Conservation (phyloP, 2,113 vertebrate species). For the Stegastes partitus region DNA sequence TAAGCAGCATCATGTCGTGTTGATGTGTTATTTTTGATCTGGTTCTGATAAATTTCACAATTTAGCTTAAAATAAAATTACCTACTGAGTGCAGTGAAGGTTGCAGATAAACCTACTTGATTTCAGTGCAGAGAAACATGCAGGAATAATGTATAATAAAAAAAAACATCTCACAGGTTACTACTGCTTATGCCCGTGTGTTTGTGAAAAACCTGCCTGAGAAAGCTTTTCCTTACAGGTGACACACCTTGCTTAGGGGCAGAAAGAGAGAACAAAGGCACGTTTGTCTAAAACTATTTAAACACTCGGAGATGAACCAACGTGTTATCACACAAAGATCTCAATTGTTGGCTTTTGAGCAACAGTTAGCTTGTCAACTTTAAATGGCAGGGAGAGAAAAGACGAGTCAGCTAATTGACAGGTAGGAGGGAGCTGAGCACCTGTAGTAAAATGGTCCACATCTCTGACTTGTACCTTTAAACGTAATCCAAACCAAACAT, state of each 20-base stretch:
- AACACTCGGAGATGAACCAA: slow-evolving; percentile 28
- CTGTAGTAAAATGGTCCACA: slow-evolving; percentile 15
- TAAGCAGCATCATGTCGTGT: too few relatives aligned
- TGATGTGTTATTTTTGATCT: too few relatives aligned
- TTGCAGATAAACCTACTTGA: background rate
- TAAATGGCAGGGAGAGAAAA: slow-evolving; percentile 44
- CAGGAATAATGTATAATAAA: too few relatives aligned
- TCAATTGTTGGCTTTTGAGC: slow-evolving; percentile 40
- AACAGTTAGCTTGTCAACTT: slow-evolving; percentile 44
- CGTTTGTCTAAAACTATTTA: slow-evolving; percentile 43
- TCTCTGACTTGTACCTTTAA: slow-evolving; percentile 26
- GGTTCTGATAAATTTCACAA: too few relatives aligned
- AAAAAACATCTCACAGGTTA: background rate
- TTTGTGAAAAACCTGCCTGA: slow-evolving; percentile 8
- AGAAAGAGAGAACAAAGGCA: slow-evolving; percentile 59
- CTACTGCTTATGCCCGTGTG: background rate
- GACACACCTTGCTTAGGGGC: slow-evolving; percentile 42
- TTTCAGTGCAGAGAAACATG: background rate
- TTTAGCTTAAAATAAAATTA: too few relatives aligned
- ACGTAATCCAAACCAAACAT: slow-evolving; percentile 10
- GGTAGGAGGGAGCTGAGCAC: slow-evolving; percentile 24
- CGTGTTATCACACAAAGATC: slow-evolving; percentile 39
- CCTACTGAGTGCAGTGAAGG: background rate
- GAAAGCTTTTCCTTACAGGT: background rate
- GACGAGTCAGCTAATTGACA: slow-evolving; percentile 46